Percentiles rank a stretch among this genome's conserved stretches.
These are phyloP conservation scores for Drosophila rhopaloa DNA, from an alignment of 1,140 invertebrate genomes.

Conservation along the genomic window DNA sequence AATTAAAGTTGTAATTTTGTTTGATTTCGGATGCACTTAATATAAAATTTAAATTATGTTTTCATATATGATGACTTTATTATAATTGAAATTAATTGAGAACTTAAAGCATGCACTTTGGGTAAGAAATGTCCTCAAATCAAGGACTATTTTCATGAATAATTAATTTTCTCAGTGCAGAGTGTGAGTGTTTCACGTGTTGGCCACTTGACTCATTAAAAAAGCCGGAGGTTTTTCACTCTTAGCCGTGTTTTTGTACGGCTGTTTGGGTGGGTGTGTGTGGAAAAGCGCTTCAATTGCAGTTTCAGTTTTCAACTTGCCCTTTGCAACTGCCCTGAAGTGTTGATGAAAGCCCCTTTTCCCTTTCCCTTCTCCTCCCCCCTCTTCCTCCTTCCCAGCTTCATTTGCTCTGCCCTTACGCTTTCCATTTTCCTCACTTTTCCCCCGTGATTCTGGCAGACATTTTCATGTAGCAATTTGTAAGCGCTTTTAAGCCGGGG, in stretches of 20 bases:
- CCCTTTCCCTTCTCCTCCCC: not conserved
- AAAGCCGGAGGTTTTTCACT: slow-evolving; percentile 29
- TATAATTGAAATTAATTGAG: no score
- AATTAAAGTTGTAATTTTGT: no score
- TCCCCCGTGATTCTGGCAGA: slow-evolving; percentile 5
- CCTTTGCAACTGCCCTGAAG: slow-evolving; percentile 55
- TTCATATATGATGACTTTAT: no score
- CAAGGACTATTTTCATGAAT: no score
- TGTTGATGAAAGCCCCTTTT: slow-evolving; percentile 65
- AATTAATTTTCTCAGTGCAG: slow-evolving; percentile 1
- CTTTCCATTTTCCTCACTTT: slow-evolving; percentile 4
- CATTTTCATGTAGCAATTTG: slow-evolving; percentile 78
- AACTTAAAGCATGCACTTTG: no score
- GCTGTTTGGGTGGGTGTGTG: slow-evolving; percentile 23
- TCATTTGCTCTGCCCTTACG: slow-evolving; percentile 23
- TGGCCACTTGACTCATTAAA: slow-evolving; percentile 83
- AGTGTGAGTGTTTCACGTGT: slow-evolving; percentile 50
- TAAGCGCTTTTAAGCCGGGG: slow-evolving; percentile 79
- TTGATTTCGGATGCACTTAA: no score
- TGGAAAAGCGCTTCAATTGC: slow-evolving; percentile 75
- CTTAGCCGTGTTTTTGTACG: slow-evolving; percentile 22
- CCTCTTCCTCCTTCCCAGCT: slow-evolving; percentile 1
- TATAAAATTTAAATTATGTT: no score
- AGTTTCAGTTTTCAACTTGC: slow-evolving; percentile 75
- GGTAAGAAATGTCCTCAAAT: no score